Evolutionary conservation across 2,888 invertebrate species (phyloP), one percentile per base, ranked within the genome.

Genomic region (Phaedon cochleariae): DNA sequence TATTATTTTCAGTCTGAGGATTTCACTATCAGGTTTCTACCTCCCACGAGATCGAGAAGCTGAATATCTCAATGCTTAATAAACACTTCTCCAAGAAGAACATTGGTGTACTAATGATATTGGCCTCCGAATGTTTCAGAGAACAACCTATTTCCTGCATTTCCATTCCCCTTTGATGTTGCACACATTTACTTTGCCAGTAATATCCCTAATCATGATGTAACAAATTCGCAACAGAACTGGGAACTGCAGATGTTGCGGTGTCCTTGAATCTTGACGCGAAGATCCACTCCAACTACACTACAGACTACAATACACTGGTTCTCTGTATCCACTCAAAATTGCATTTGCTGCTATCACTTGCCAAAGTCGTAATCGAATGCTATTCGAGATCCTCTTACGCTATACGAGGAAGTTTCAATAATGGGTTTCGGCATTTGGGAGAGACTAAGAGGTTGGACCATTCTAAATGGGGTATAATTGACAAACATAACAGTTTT

Each of bases 261-360:
- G n/a, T 37, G 54, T 41, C 41, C 4, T 17, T 22, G 34, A 54
- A 54, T 54, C n/a, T 54, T 2, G 10, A 34, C 10, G 31, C 21
- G 34, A 12, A 12, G 37, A 34, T 21, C 53, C 34, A 37, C 37
- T 20, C 6, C 10, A 31, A 18, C 52, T 17, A 52, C 52, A 31
- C 22, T 52, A 52, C 52, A 31, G 15, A 18, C 52, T 17, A 52
- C 52, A 31, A 52, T 52, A 52, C 52, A 31, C 31, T 52, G 52
- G 29, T 9, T 17, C 29, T 55, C n/a, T 22, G n/a, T n/a, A 21
- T 22, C 21, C 55, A 55, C 41, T 55, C 22, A 22, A 21, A 41
- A 55, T 22, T 55, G 22, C 41, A 37, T 22, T 55, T 52, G 12
- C 52, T 52, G 12, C 52, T 20, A 31, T 26, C 41, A 41, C 22